Evolutionary conservation across 2,888 invertebrate genomes (phyloP).

Genomic region (Mesorhabditis spiculigera): DNA sequence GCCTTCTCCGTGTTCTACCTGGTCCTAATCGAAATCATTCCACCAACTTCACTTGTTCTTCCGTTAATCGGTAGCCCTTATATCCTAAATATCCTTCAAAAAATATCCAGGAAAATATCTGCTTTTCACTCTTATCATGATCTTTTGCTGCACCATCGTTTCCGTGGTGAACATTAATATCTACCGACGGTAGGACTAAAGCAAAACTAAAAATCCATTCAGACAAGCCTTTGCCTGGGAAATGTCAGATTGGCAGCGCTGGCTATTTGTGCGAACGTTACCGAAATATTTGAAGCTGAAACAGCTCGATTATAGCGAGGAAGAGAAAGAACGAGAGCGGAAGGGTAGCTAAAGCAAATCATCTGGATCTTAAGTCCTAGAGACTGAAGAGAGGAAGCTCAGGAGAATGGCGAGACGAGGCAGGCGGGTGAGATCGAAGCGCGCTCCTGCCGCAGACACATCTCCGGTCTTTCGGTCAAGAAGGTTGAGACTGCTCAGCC

Average conservation of each 20-base stretch:
- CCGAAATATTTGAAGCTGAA: constrained; percentile 31
- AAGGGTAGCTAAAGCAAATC: neutral
- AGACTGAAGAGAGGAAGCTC: neutral
- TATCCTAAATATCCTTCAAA: neutral
- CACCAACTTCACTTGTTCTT: constrained; percentile 87
- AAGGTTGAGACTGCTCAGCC: constrained; percentile 24
- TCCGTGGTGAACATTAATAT: constrained; percentile 92
- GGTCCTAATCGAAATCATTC: constrained; percentile 93
- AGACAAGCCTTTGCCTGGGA: constrained; percentile 41
- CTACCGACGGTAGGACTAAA: constrained; percentile 77
- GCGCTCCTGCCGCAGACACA: constrained; percentile 15
- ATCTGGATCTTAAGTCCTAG: neutral
- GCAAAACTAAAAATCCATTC: constrained; percentile 7
- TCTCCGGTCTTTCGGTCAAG: constrained; percentile 29
- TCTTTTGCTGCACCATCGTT: constrained; percentile 86
- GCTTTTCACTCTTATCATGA: constrained; percentile 94
- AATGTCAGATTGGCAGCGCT: constrained; percentile 39
- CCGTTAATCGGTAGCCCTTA: constrained; percentile 74
- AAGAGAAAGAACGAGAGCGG: constrained; percentile 20
- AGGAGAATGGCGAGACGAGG: neutral
- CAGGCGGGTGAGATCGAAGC: constrained; percentile 13
- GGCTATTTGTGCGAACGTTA: constrained; percentile 34
- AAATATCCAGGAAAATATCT: constrained; percentile 72
- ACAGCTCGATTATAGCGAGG: constrained; percentile 17
- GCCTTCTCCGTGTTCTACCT: constrained; percentile 98